A percentile compares a stretch with the other conserved stretches of the same genome.
phyloP scores from a whole-genome alignment of 2,888 invertebrate genomes.

The Drosophila ustulata region DNA sequence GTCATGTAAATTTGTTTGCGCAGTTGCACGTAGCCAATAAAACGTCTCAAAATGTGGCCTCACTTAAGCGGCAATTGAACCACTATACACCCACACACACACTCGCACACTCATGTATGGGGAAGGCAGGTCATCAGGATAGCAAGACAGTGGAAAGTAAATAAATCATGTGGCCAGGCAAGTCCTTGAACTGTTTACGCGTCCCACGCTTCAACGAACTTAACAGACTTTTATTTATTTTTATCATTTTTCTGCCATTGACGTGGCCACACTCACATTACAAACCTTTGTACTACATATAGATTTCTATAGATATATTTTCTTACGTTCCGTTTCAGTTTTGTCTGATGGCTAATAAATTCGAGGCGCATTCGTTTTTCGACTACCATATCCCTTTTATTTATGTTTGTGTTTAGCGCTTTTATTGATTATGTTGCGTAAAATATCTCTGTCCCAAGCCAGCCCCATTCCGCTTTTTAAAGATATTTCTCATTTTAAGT shows the following conservation, averaged over 20 bases:
- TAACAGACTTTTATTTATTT: slow-evolving; percentile 62
- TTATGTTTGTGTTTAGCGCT: slow-evolving; percentile 69
- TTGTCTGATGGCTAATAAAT: slow-evolving; percentile 68
- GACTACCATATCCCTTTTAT: slow-evolving; percentile 56
- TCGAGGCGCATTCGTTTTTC: slow-evolving; percentile 49
- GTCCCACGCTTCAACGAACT: slow-evolving; percentile 61
- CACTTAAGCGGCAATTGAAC: slow-evolving; percentile 61
- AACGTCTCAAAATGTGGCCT: slow-evolving; percentile 64
- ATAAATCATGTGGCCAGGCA: slow-evolving; percentile 69
- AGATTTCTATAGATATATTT: slow-evolving; percentile 7
- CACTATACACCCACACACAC: slow-evolving; percentile 39
- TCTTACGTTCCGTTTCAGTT: slow-evolving; percentile 39
- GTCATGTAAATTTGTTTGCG: slow-evolving; percentile 80
- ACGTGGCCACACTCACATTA: slow-evolving; percentile 24
- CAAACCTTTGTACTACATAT: slow-evolving; percentile 2
- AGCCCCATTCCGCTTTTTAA: slow-evolving; percentile 35
- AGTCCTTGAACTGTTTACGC: slow-evolving; percentile 76
- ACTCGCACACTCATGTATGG: not conserved
- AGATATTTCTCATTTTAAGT: slow-evolving; percentile 64
- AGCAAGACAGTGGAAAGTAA: slow-evolving; percentile 69
- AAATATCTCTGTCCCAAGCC: slow-evolving; percentile 37
- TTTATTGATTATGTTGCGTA: slow-evolving; percentile 72
- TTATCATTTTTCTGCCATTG: slow-evolving; percentile 68
- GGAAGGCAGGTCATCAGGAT: slow-evolving; percentile 50
- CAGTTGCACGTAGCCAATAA: slow-evolving; percentile 79